Evolutionary conservation across 2,113 vertebrate species (phyloP).

Genomic region (Tragelaphus buxtoni): DNA sequence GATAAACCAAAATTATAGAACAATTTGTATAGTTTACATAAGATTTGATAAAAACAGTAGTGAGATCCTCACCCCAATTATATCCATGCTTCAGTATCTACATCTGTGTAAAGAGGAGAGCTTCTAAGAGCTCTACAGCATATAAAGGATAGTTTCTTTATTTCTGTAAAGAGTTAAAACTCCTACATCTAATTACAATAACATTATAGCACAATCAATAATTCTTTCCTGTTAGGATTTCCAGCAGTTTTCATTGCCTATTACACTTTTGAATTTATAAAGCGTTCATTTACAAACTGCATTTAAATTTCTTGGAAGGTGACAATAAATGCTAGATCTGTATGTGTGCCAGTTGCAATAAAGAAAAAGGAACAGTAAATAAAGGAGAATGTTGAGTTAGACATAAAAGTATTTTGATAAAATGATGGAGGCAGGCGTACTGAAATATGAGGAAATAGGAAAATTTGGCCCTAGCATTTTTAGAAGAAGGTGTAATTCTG

Average conservation of each 20-base stretch:
- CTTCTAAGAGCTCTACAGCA: no score
- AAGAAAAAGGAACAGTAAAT: not conserved
- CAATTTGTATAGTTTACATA: not conserved
- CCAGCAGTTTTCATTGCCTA: not conserved
- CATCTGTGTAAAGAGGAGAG: not conserved
- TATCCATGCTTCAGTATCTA: no score
- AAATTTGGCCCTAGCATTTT: not conserved
- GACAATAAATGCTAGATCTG: not conserved
- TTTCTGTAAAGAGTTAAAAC: not conserved
- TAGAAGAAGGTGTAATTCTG: not conserved
- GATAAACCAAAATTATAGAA: not conserved
- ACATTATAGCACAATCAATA: not conserved
- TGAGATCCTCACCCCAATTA: accelerated
- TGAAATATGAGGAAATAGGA: not conserved
- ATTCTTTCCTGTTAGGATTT: not conserved
- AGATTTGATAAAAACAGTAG: not conserved
- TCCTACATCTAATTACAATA: not conserved
- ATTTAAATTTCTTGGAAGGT: not conserved
- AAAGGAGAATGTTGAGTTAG: not conserved
- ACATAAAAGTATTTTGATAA: not conserved
- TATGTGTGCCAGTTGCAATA: not conserved
- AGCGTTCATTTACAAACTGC: not conserved
- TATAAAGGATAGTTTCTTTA: not conserved
- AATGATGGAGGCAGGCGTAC: not conserved
- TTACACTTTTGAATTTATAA: not conserved